Evolutionary conservation across 2,113 vertebrate species (phyloP).

Genomic region (Platysternon megacephalum): DNA sequence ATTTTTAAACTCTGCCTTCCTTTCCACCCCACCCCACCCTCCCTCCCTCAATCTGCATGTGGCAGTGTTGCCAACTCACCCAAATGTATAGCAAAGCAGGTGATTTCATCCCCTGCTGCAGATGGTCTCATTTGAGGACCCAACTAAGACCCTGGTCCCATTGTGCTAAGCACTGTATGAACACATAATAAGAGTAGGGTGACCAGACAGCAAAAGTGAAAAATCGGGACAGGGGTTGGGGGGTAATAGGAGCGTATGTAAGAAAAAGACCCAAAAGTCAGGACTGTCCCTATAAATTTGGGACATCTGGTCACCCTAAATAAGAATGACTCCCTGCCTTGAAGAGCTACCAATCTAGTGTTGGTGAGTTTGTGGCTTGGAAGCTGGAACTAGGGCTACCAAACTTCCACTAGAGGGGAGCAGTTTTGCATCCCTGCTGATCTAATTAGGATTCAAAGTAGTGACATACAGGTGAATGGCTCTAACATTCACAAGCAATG

Average conservation of each 20-base stretch:
- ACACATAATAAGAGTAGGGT: background rate
- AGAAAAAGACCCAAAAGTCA: too few species aligned
- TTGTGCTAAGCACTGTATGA: fast-evolving
- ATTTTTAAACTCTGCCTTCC: background rate
- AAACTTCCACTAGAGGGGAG: fast-evolving
- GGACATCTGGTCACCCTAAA: too few species aligned
- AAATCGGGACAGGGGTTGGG: too few species aligned
- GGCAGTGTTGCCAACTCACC: background rate
- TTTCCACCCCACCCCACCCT: background rate
- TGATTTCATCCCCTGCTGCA: background rate
- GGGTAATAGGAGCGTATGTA: too few species aligned
- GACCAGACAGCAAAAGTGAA: too few species aligned
- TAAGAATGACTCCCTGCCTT: background rate
- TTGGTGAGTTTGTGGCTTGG: background rate
- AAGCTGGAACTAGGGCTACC: background rate
- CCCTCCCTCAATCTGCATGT: background rate
- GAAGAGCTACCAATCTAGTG: fast-evolving
- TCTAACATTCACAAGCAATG: background rate
- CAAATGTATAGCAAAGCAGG: background rate
- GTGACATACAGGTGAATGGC: fast-evolving
- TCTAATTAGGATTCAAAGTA: background rate
- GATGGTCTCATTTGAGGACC: background rate
- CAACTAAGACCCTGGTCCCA: background rate
- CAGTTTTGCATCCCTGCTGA: background rate
- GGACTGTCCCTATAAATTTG: too few species aligned